These are phyloP conservation scores for Anolis apletophallus DNA, from an alignment of 2,797 vertebrate species.

Conservation along the genomic window DNA sequence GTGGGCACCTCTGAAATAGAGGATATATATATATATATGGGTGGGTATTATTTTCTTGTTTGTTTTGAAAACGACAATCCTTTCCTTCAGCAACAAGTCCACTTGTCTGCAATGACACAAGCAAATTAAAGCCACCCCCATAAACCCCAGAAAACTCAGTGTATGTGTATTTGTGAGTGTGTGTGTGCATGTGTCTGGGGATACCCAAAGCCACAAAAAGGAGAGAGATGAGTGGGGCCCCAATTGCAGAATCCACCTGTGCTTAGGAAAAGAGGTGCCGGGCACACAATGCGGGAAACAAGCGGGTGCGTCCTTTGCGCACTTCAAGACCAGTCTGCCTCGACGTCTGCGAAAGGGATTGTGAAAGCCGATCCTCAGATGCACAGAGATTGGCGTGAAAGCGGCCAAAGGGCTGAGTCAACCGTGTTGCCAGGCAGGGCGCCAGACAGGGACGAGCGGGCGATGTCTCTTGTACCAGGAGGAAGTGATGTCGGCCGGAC, in stretches of 20 bases:
- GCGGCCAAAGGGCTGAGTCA: slow-evolving; percentile 29
- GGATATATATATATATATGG: slow-evolving; percentile 48
- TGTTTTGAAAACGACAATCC: neutral
- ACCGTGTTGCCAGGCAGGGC: slow-evolving; percentile 30
- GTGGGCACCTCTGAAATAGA: too few relatives aligned
- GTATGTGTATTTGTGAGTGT: neutral
- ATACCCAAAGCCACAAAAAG: fast-evolving
- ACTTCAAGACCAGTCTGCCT: slow-evolving; percentile 28
- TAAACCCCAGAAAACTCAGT: neutral
- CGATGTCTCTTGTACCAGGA: slow-evolving; percentile 57
- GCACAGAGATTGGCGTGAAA: slow-evolving; percentile 49
- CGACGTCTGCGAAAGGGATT: slow-evolving; percentile 42
- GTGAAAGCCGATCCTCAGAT: slow-evolving; percentile 8
- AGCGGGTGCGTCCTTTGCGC: neutral
- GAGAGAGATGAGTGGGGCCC: fast-evolving
- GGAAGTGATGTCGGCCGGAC: neutral
- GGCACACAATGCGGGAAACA: neutral
- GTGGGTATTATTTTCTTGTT: neutral
- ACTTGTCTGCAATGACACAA: slow-evolving; percentile 31
- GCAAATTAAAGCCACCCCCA: slow-evolving; percentile 41
- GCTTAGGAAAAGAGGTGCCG: neutral
- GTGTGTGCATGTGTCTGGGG: neutral
- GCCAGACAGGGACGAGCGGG: slow-evolving; percentile 40
- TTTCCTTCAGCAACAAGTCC: slow-evolving; percentile 60
- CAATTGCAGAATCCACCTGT: neutral